These are phyloP conservation scores for Ranitomeya variabilis DNA, from an alignment of 2,113 vertebrate species.

Conservation along the genomic window DNA sequence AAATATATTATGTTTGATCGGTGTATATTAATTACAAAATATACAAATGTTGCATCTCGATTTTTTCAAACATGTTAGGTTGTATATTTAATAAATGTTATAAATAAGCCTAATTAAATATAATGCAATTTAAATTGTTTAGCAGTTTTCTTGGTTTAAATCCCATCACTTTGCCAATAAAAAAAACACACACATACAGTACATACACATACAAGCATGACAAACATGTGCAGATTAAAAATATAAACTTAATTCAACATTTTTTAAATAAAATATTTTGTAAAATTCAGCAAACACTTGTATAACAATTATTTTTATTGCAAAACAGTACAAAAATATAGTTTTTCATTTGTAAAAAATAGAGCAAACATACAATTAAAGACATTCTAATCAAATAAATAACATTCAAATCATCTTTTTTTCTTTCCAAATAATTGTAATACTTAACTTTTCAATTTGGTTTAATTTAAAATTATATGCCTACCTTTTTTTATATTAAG, in stretches of 20 bases:
- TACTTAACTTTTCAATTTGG: not conserved
- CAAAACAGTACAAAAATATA: conserved; percentile 49
- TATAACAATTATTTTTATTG: conserved; percentile 36
- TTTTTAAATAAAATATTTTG: not conserved
- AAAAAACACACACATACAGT: no score
- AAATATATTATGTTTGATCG: no score
- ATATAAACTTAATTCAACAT: not conserved
- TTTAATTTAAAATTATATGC: not conserved
- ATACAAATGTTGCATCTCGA: no score
- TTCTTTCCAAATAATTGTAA: not conserved
- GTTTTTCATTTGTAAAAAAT: conserved; percentile 39
- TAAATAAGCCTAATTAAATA: no score
- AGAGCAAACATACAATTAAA: conserved; percentile 15
- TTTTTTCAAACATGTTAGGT: no score
- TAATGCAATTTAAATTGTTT: no score
- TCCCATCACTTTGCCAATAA: no score
- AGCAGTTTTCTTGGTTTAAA: no score
- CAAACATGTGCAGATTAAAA: not conserved
- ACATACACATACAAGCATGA: not conserved
- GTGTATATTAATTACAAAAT: no score
- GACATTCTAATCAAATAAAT: conserved; percentile 7
- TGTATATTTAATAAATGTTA: no score
- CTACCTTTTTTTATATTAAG: not conserved
- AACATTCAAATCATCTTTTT: conserved; percentile 1
- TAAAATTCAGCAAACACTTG: not conserved